Conservation (phyloP, 2,888 invertebrate genomes). For the Drosophila pseudotalamancana region DNA sequence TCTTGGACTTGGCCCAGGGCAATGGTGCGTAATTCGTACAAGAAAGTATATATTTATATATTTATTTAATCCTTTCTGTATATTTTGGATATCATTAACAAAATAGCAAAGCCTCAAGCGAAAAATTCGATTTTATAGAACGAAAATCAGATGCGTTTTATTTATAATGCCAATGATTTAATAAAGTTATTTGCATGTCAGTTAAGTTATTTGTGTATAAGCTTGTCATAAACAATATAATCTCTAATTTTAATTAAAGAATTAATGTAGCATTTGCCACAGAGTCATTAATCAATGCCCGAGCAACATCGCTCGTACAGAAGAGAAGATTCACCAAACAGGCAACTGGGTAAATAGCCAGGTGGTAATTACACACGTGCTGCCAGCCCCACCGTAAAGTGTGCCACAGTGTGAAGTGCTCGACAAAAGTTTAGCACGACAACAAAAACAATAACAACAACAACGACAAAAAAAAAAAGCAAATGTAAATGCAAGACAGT, state of each 20-base stretch:
- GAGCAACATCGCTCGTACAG: constrained; percentile 33
- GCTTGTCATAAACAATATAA: constrained; percentile 17
- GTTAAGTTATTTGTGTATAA: not conserved
- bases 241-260: constrained; percentile 51
- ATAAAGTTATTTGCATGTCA: not conserved
- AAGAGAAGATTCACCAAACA: constrained; percentile 40
- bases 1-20: no score
- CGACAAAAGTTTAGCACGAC: constrained; percentile 41
- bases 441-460: not conserved
- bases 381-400: constrained; percentile 37
- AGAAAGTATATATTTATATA: no score
- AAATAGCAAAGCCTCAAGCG: no score
- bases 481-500: constrained; percentile 52
- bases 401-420: constrained; percentile 32
- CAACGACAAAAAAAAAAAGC: constrained; percentile 10
- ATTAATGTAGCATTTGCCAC: constrained; percentile 42
- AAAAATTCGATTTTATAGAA: no score
- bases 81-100: no score
- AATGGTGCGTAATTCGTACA: no score
- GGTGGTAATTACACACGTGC: constrained; percentile 69
- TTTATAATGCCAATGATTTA: no score
- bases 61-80: no score
- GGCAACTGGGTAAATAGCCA: constrained; percentile 44
- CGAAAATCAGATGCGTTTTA: no score
- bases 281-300: constrained; percentile 57